Base-by-base conservation (phyloP, 2,888 invertebrate species). In the Aphelenchoides bicaudatus region DNA sequence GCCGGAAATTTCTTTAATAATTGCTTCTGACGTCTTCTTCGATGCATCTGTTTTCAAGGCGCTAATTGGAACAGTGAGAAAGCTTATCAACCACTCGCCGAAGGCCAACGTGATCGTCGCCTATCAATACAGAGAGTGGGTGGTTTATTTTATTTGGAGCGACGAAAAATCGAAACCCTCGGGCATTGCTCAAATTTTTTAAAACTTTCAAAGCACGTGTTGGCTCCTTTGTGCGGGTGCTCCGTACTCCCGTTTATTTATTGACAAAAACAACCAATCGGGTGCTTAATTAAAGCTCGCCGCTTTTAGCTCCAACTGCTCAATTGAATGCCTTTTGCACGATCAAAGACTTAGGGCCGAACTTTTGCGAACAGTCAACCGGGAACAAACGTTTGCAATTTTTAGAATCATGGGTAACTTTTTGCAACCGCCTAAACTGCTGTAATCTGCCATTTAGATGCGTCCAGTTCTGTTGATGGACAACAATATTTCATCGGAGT, bases 21-120 rank as follows among this genome's bases (percentile, higher is more conserved):
- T 75, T 28, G 75, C 67, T 1, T 74, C 75, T 19, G 75, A 75
- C 59, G 34, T 75, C 2, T 75, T 76, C 56, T 76, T 67, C 59
- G 72, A 73, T 49, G 67, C 72, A 16, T 50, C 57, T 13, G 66
- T 71, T 3, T 76, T 74, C 61, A 48, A 55, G 10, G 47, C 65
- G 13, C 60, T 75, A 13, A 34, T 72, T 19, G 49, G 55, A 28
- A 71, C 70, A 1, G 55, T 74, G 31, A 48, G 50, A 2, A 27
- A 50, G 25, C 43, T 73, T 3, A 48, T 73, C 38, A 52, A 62
- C 19, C 56, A 51, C 2, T 75, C 59, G 50, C 68, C 70, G 4
- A 39, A 48, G 13, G 59, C 64, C 8, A 52, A 51, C 39, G 37
- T 71, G 29, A 64, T 63, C 51, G 68, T 74, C 52, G 62, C 72